Evolutionary conservation across 2,797 vertebrate genomes (phyloP).

Genomic region (Gymnocypris eckloni): DNA sequence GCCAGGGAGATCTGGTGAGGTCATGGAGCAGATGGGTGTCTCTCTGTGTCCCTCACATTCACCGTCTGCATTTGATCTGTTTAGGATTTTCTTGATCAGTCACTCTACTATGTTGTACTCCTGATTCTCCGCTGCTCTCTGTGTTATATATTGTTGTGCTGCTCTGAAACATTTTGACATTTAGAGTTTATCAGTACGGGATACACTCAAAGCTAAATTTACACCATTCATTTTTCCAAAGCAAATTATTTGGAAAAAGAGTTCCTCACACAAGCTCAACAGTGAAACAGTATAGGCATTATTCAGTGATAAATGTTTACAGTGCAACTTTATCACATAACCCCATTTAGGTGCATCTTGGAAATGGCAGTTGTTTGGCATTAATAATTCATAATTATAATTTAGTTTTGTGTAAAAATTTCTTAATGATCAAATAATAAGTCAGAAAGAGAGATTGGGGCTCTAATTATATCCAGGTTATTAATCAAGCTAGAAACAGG

Average conservation of each 20-base stretch:
- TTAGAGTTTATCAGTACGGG: not conserved
- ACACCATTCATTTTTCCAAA: not conserved
- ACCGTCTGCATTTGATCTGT: not conserved
- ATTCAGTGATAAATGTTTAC: not conserved
- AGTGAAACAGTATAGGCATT: not conserved
- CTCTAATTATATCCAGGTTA: not conserved
- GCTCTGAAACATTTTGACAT: not conserved
- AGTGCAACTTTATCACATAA: not conserved
- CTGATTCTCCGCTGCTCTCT: not conserved
- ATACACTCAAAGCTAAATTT: not conserved
- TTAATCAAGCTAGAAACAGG: not conserved
- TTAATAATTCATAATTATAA: not conserved
- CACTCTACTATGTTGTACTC: not conserved
- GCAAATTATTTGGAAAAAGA: not conserved
- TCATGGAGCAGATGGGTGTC: slow-evolving; percentile 79
- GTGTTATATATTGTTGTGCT: not conserved
- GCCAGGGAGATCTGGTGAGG: slow-evolving; percentile 78
- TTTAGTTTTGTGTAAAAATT: not conserved
- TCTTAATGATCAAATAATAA: not conserved
- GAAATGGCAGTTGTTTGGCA: not conserved
- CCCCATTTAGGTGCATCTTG: not conserved
- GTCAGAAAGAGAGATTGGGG: not conserved
- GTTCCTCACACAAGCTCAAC: not conserved
- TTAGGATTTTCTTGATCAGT: not conserved
- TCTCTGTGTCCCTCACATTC: slow-evolving; percentile 33